phyloP scores from a whole-genome alignment of 2,888 invertebrate species.

The Rhodophaea formosa region DNA sequence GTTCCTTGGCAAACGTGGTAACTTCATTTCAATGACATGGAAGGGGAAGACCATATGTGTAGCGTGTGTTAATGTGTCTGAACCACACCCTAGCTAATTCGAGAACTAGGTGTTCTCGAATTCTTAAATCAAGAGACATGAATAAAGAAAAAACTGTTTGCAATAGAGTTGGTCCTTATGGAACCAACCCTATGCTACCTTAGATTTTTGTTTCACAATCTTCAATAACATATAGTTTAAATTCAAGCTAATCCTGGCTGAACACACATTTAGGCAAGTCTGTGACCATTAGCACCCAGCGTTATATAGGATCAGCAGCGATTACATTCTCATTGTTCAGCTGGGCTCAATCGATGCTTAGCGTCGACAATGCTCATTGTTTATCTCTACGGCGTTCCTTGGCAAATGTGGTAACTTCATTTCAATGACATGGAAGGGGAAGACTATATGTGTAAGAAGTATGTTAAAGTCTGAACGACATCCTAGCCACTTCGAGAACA shows the following conservation, averaged over 20 bases:
- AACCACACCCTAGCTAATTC: background rate
- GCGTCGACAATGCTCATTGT: constrained; percentile 8
- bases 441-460: background rate
- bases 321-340: constrained; percentile 10
- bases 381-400: constrained; percentile 2
- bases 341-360: constrained; percentile 7
- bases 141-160: too few species aligned
- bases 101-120: too few species aligned
- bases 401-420: constrained; percentile 2
- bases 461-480: background rate
- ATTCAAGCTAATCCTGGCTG: too few species aligned
- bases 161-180: too few species aligned
- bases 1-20: constrained; percentile 6
- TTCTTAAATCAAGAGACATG: too few species aligned
- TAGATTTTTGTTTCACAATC: too few species aligned
- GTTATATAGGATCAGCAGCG: background rate
- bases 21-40: background rate
- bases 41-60: background rate
- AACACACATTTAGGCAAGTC: background rate
- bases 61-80: background rate
- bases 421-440: background rate
- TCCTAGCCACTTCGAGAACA: background rate
- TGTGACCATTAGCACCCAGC: constrained; percentile 7
- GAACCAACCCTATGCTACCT: too few species aligned
- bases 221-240: too few species aligned